Percentiles rank a stretch among this genome's conserved stretches.
These are phyloP conservation scores for Pristionchus japonicus DNA, from an alignment of 2,888 invertebrate species.

Conservation along the genomic window DNA sequence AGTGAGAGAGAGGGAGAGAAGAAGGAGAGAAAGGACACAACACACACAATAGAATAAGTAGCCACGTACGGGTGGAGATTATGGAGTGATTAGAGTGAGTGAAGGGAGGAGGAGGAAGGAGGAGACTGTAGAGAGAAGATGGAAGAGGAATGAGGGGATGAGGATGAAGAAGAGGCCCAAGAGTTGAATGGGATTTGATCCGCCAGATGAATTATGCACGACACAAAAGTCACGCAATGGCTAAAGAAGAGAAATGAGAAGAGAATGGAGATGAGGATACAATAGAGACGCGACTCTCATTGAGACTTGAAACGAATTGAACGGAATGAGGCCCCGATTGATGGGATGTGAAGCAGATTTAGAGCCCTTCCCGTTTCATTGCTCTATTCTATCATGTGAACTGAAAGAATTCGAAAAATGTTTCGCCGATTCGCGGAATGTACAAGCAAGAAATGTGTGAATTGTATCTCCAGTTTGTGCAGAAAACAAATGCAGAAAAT, in stretches of 20 bases:
- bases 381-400: background rate
- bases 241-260: conserved; percentile 38
- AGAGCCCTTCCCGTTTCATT: background rate
- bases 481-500: too few species aligned
- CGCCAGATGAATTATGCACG: conserved; percentile 43
- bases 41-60: conserved; percentile 39
- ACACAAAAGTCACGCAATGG: conserved; percentile 43
- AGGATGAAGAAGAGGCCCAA: background rate
- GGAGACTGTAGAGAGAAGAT: conserved; percentile 7
- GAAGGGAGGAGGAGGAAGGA: background rate
- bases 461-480: too few species aligned
- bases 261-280: conserved; percentile 34
- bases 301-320: background rate
- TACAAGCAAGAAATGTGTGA: background rate
- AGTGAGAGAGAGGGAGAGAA: background rate
- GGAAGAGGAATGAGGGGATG: background rate
- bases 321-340: conserved; percentile 31
- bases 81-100: background rate
- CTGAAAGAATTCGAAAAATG: background rate
- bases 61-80: conserved; percentile 20
- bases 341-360: conserved; percentile 23
- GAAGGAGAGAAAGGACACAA: conserved; percentile 19
- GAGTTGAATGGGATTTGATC: conserved; percentile 37
- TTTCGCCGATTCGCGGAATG: background rate
- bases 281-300: background rate